Evolutionary conservation across 2,888 invertebrate genomes (phyloP).

Genomic region (Catonia carolina): DNA sequence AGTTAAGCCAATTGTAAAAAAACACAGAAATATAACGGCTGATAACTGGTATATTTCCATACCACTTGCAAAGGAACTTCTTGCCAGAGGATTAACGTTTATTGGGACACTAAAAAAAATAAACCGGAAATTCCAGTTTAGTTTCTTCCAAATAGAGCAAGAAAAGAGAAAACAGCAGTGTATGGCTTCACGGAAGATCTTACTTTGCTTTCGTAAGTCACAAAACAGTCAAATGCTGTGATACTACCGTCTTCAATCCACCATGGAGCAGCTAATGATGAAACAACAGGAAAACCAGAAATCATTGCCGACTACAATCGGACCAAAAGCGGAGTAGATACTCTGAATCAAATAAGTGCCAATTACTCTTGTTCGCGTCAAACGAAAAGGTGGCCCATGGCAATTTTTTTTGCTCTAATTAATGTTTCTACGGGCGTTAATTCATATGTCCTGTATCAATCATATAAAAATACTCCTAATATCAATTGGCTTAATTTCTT

Average conservation of each 20-base stretch:
- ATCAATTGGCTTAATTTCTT: neutral
- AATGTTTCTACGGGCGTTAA: neutral
- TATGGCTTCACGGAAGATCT: neutral
- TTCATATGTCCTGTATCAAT: neutral
- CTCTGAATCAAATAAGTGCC: neutral
- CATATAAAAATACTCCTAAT: neutral
- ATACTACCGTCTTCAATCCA: neutral
- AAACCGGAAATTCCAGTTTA: neutral
- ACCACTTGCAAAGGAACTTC: neutral
- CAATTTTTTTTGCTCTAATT: neutral
- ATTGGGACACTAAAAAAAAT: neutral
- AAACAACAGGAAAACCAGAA: neutral
- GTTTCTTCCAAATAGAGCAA: neutral
- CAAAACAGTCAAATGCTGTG: neutral
- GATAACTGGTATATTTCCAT: neutral
- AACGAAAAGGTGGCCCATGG: neutral
- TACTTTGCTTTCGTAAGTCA: neutral
- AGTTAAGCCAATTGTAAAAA: neutral
- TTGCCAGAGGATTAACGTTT: neutral
- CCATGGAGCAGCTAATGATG: neutral
- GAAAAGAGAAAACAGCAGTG: neutral
- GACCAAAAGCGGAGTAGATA: neutral
- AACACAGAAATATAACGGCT: neutral
- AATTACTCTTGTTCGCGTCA: neutral
- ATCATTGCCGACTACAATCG: neutral